Conservation (phyloP, 2,797 vertebrate species). For the Crocodylus rhombifer region DNA sequence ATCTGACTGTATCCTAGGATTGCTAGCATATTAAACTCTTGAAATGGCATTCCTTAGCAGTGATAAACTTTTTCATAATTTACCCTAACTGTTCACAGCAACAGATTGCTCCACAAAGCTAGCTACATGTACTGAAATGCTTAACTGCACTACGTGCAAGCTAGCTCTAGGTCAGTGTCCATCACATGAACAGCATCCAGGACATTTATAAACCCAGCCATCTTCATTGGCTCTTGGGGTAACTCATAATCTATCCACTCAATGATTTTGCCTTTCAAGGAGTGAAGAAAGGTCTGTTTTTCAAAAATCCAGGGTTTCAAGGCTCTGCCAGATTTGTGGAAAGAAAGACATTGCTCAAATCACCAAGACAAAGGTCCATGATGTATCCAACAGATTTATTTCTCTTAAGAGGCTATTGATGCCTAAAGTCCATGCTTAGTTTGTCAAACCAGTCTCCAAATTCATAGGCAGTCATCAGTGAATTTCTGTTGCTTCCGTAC, state of each 20-base stretch:
- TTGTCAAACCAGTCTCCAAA: background rate
- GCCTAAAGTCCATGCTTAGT: background rate
- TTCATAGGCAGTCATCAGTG: background rate
- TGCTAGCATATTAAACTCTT: background rate
- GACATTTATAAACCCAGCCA: background rate
- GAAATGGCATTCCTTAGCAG: background rate
- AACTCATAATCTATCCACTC: background rate
- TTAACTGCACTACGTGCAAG: background rate
- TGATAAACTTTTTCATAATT: background rate
- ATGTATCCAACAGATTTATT: background rate
- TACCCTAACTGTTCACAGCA: background rate
- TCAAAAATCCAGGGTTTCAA: background rate
- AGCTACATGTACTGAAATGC: background rate
- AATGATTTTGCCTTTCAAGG: background rate
- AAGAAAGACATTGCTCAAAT: fast-evolving
- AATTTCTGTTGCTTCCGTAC: background rate
- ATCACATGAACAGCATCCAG: background rate
- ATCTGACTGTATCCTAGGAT: background rate
- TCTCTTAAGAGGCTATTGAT: fast-evolving
- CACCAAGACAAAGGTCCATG: background rate
- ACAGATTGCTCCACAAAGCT: background rate
- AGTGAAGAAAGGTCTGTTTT: background rate
- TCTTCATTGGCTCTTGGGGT: background rate
- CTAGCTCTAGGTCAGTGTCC: background rate
- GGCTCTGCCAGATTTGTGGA: background rate